Evolutionary conservation across 2,113 vertebrate genomes (phyloP), one percentile per base, ranked within the genome.

Genomic region (Bombycilla garrulus): DNA sequence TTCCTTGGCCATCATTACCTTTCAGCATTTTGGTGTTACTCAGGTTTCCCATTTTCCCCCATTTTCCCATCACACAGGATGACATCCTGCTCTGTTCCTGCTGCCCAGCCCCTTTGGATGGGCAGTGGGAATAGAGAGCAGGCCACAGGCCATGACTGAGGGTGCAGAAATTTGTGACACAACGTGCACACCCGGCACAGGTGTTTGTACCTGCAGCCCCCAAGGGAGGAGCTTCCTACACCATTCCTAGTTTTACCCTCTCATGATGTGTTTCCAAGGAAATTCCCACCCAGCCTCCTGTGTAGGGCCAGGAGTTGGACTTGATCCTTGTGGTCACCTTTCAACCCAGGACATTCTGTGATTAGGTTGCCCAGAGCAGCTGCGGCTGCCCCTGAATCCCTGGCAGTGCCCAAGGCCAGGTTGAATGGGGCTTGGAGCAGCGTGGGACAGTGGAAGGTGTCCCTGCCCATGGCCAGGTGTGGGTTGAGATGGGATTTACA

Each of bases 171-270:
- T 20, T 38, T 24, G 38, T 36, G 28, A 33, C 18, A 3, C 4
- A 14, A 31, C 0, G 0, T 14, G 47, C 24, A n/a, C 16, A 51
- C 12, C 35, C 10, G 5, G n/a, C 2, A 7, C 16, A 9, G 31
- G 21, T 8, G 10, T 24, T 64, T 36, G 16, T 65, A 65, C 45
- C n/a, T 4, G 0, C 21, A 9, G 50, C 25, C 17, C 40, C 50
- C 6, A 1, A 9, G 36, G 54, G 61, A 64, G 60, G 36, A n/a
- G 20, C 71, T 51, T 15, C 53, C 53, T 18, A 22, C 36, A 26
- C 9, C 45, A 10, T 22, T 51, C 36, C 26, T 1, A 0, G 11
- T 6, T 4, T 1, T 9, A 15, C 5, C 14, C 38, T 40, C 24
- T 60, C 53, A 12, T 1, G 4, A 10, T 6, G 19, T 33, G 29